Evolutionary conservation across 2,797 vertebrate genomes (phyloP), one percentile per base, ranked within the genome.

Genomic region (Podarcis siculus): DNA sequence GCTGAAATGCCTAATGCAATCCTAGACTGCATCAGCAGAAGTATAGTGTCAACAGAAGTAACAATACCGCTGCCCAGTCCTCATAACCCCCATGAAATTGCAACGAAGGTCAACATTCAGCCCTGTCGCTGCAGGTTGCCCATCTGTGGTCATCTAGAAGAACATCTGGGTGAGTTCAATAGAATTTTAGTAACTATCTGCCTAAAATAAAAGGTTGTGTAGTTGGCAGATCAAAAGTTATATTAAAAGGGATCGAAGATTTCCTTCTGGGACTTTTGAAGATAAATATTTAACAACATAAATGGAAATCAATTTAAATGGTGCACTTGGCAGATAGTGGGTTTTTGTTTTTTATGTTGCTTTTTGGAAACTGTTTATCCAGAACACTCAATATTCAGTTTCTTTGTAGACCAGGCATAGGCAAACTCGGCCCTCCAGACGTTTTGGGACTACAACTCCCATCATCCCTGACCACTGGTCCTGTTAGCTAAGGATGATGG

Each of bases 221-320:
- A 35, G 71, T 82, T 49, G 39, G 69, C 39, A 80, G 58, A 17
- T 79, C 45, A 72, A 85, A 75, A 37, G 32, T 10, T 42, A 45
- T 8, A 37, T 86, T 25, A 77, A 76, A 82, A 86, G 15, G 35
- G 45, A 77, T 69, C 67, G 39, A 77, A 66, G 23, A 37, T 67
- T 85, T 84, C 79, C 42, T 75, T 87, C 58, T 66, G 37, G 71
- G 71, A 75, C 71, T n/a, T 37, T 5, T 76, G 55, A 45, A 75
- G 37, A 66, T 82, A 87, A 76, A 82, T 87, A 82, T 77, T 82
- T 82, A 66, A 82, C 67, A 72, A 27, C 39, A 76, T 66, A 76
- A 75, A 49, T 82, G 32, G 19, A 76, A 82, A 72, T 79, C 45
- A 13, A 58, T 80, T 80, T 80, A 80, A 39, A n/a, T 73, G 78